Conservation (phyloP, 35 echinoderm and acorn worm species). For the Nesometra sesokonis region DNA sequence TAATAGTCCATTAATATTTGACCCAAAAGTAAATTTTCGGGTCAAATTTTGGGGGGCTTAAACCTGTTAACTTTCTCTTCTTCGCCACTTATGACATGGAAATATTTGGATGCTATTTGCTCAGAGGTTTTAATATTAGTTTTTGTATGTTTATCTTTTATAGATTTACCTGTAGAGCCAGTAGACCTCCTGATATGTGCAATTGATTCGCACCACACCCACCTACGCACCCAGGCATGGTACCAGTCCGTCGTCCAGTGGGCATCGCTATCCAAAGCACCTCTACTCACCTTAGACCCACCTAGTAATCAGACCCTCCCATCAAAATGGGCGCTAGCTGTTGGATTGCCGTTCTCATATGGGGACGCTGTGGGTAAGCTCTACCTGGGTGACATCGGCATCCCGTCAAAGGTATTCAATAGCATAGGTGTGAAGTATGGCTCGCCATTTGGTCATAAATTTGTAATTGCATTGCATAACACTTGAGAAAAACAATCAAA, state of each 20-base stretch:
- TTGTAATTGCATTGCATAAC: constrained; percentile 32
- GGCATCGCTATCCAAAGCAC: constrained; percentile 17
- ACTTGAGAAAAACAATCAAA: neutral
- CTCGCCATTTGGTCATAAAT: constrained; percentile 44
- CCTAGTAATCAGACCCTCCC: constrained; percentile 21
- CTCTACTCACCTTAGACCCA: constrained; percentile 46
- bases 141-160: neutral
- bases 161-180: constrained; percentile 2
- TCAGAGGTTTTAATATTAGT: too few relatives aligned
- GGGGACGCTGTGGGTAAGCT: constrained; percentile 26
- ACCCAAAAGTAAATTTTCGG: too few relatives aligned
- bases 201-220: constrained; percentile 39
- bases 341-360: constrained; percentile 39
- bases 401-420: constrained; percentile 51
- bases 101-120: too few relatives aligned
- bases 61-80: too few relatives aligned
- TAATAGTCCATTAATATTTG: too few relatives aligned
- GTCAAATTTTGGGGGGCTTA: too few relatives aligned
- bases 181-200: constrained; percentile 47
- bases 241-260: constrained; percentile 30
- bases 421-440: constrained; percentile 26
- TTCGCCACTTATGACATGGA: neutral
- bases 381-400: constrained; percentile 58
- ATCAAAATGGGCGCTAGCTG: constrained; percentile 25
- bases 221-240: constrained; percentile 39